A percentile compares a stretch with the other conserved stretches of the same genome.
Conservation (phyloP, 2,797 vertebrate species). For the Rousettus madagascariensis region DNA sequence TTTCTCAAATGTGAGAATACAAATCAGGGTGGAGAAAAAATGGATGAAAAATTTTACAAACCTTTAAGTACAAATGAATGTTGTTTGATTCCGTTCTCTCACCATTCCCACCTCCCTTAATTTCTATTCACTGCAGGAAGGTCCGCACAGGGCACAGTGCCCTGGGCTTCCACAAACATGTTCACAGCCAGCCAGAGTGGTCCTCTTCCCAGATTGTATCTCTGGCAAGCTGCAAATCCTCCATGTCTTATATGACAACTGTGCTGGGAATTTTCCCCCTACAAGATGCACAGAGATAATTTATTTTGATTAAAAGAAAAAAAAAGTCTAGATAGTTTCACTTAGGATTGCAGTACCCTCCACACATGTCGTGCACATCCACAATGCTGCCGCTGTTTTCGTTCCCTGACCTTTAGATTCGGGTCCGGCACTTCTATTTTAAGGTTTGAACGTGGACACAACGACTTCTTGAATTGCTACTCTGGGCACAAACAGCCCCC, state of each 20-base stretch:
- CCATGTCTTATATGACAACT: background rate
- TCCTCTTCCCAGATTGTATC: background rate
- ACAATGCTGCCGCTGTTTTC: background rate
- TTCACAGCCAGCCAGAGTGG: background rate
- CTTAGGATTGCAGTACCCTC: background rate
- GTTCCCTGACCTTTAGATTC: background rate
- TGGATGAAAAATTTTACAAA: background rate
- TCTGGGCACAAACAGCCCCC: background rate
- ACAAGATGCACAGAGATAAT: background rate
- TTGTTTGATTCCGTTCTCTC: background rate
- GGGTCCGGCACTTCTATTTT: background rate
- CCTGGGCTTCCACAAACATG: background rate
- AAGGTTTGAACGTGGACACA: background rate
- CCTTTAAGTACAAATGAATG: background rate
- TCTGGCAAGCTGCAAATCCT: background rate
- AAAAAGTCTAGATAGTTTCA: conserved; percentile 16
- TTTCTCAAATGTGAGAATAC: background rate
- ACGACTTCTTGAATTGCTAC: background rate
- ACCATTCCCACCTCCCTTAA: fast-evolving
- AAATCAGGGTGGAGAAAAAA: background rate
- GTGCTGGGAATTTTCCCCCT: background rate
- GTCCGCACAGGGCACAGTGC: background rate
- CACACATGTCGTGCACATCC: background rate
- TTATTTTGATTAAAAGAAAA: background rate
- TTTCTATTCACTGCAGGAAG: conserved; percentile 1